phyloP scores from a whole-genome alignment of 1,140 invertebrate species.

The Helicoverpa zea region DNA sequence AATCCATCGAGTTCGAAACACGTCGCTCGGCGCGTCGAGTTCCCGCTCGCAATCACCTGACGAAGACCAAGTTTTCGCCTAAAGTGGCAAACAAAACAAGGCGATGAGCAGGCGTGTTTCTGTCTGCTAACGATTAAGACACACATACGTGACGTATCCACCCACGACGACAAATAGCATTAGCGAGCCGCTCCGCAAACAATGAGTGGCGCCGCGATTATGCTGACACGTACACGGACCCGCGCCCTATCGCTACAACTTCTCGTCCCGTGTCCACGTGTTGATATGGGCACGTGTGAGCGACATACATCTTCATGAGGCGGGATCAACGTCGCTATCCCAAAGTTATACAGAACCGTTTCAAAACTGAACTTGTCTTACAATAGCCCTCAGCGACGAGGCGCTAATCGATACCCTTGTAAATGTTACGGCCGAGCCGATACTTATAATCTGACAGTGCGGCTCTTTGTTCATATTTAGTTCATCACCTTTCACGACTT shows the following conservation, averaged over 20 bases:
- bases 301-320: constrained; percentile 54
- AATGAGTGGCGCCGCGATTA: constrained; percentile 71
- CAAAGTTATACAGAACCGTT: constrained; percentile 46
- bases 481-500: constrained; percentile 67
- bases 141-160: constrained; percentile 73
- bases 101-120: constrained; percentile 73
- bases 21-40: constrained; percentile 43
- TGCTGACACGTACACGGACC: constrained; percentile 63
- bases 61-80: constrained; percentile 66
- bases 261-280: constrained; percentile 60
- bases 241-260: constrained; percentile 57
- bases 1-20: constrained; percentile 61
- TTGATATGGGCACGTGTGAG: constrained; percentile 61
- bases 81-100: constrained; percentile 75
- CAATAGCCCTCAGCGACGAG: constrained; percentile 51
- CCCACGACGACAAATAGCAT: constrained; percentile 76
- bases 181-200: constrained; percentile 76
- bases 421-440: constrained; percentile 60
- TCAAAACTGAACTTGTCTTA: constrained; percentile 40
- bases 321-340: constrained; percentile 56
- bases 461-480: constrained; percentile 72
- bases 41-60: constrained; percentile 68
- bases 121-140: constrained; percentile 81
- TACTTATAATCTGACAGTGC: constrained; percentile 63
- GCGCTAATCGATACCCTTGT: constrained; percentile 48